Conservation (phyloP, 2,888 invertebrate species). For the Drosophila sordidula region DNA sequence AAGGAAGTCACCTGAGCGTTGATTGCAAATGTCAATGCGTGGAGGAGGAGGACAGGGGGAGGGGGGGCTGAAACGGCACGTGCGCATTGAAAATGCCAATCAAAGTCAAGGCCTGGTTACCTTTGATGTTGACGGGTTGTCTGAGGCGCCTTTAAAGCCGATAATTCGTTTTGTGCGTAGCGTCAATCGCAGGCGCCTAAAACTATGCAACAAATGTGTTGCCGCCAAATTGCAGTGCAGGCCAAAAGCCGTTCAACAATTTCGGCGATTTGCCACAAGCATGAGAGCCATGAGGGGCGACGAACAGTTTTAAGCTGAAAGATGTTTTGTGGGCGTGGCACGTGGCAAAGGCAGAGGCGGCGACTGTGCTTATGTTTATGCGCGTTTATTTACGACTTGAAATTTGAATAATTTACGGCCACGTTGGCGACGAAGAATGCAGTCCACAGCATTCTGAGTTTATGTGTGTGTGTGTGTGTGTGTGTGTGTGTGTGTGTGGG, state of each 20-base stretch:
- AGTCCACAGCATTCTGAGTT: conserved; percentile 7
- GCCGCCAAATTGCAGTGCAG: conserved; percentile 9
- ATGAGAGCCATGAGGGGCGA: not conserved
- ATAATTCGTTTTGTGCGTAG: conserved; percentile 14
- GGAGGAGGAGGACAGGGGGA: no score
- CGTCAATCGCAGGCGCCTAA: conserved; percentile 29
- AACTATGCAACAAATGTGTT: conserved; percentile 40
- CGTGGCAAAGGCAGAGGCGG: conserved; percentile 36
- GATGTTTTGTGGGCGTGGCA: conserved; percentile 52
- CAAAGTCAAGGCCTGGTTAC: conserved; percentile 36
- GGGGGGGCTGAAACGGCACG: conserved; percentile 30
- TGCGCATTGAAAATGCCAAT: conserved; percentile 56
- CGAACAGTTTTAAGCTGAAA: conserved; percentile 35
- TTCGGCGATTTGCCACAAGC: conserved; percentile 42
- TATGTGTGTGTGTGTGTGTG: conserved; percentile 12
- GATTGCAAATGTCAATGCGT: conserved; percentile 59
- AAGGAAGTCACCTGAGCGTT: conserved; percentile 41
- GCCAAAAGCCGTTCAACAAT: conserved; percentile 25
- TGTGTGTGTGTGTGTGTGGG: not conserved
- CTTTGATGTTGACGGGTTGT: conserved; percentile 34
- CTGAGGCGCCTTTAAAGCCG: conserved; percentile 11
- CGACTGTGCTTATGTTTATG: conserved; percentile 72
- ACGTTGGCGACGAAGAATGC: conserved; percentile 49
- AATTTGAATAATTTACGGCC: conserved; percentile 80
- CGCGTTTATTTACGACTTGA: conserved; percentile 75